Conservation (phyloP, 2,888 invertebrate species). For the Philereme vetulata region DNA sequence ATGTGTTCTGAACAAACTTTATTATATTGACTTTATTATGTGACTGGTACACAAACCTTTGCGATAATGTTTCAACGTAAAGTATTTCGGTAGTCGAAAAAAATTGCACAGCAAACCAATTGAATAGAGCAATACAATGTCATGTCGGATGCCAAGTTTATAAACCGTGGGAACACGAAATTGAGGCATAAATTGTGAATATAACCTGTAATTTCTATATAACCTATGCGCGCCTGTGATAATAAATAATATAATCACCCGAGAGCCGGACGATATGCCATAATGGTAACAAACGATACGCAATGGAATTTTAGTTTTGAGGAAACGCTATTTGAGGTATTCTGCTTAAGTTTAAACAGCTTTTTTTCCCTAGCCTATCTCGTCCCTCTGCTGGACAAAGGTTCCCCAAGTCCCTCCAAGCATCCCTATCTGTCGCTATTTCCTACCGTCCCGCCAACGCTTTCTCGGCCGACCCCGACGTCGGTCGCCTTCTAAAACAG, state of each 20-base stretch:
- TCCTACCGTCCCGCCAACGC: too few species aligned
- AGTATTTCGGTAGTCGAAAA: background rate
- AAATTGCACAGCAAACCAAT: background rate
- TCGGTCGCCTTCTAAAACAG: too few species aligned
- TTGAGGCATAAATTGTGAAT: constrained; percentile 47
- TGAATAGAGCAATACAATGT: constrained; percentile 30
- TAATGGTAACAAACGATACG: constrained; percentile 17
- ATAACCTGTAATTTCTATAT: too few species aligned
- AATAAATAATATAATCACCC: constrained; percentile 37
- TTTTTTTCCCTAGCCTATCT: too few species aligned
- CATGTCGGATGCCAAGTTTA: constrained; percentile 37
- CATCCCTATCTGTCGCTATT: too few species aligned
- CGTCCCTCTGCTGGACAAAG: too few species aligned
- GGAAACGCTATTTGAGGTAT: constrained; percentile 9
- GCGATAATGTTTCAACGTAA: too few species aligned
- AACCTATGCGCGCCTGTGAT: constrained; percentile 19
- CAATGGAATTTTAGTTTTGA: constrained; percentile 24
- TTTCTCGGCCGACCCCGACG: too few species aligned
- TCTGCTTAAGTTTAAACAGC: background rate
- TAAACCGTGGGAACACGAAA: constrained; percentile 45
- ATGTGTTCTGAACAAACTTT: too few species aligned
- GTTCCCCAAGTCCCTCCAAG: too few species aligned
- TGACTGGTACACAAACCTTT: too few species aligned
- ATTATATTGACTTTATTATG: too few species aligned
- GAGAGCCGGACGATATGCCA: constrained; percentile 20